A percentile compares a stretch with the other conserved stretches of the same genome.
phyloP scores from a whole-genome alignment of 2,113 vertebrate species.

The Phalacrocorax brasilianus region DNA sequence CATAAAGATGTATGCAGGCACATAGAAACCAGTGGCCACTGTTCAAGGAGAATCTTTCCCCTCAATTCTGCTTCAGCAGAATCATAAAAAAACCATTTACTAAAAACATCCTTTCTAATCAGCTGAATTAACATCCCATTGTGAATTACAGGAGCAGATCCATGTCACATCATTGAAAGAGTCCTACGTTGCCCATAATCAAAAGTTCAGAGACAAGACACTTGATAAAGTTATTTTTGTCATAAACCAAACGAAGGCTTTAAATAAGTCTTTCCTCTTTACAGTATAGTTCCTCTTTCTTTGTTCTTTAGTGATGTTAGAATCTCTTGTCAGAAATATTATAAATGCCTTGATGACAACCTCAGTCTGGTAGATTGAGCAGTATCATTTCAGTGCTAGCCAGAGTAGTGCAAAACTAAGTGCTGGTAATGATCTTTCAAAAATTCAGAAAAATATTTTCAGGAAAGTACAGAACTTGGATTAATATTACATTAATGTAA shows the following conservation, averaged over 20 bases:
- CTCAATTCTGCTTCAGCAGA: neutral
- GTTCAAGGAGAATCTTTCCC: neutral
- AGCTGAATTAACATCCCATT: neutral
- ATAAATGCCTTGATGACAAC: neutral
- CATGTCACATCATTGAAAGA: neutral
- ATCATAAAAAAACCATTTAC: too few species aligned
- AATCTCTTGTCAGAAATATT: neutral
- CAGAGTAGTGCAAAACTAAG: neutral
- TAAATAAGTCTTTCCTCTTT: neutral
- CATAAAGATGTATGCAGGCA: neutral
- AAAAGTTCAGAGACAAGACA: neutral
- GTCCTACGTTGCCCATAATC: neutral
- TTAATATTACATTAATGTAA: neutral
- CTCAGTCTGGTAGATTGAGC: neutral
- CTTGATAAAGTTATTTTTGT: neutral
- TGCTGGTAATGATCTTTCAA: neutral
- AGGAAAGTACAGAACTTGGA: neutral
- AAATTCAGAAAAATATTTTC: neutral
- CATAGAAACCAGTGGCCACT: neutral
- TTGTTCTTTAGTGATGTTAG: neutral
- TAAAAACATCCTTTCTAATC: neutral
- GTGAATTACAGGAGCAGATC: neutral
- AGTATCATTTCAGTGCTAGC: neutral
- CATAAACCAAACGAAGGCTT: neutral
- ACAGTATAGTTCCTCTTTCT: neutral